Evolutionary conservation across 2,113 vertebrate genomes (phyloP).

Genomic region (Corythoichthys intestinalis): DNA sequence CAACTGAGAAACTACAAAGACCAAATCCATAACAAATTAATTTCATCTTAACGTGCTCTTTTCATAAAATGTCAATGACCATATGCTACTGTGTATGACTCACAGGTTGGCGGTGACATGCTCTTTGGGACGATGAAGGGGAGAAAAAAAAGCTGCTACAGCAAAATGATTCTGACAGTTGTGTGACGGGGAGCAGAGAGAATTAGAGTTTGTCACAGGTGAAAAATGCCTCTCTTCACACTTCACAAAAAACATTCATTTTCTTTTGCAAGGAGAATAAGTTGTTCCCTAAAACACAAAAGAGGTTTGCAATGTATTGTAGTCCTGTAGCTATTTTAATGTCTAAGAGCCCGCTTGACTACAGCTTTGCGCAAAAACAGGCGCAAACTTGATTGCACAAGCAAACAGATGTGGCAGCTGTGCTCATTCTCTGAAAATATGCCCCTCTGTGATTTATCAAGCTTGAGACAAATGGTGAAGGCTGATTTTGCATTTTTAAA

Average conservation of each 20-base stretch:
- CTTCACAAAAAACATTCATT: conserved; percentile 34
- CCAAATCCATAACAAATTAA: conserved; percentile 3
- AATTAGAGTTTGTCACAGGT: conserved; percentile 54
- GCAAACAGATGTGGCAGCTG: too few relatives aligned
- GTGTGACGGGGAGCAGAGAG: conserved; percentile 33
- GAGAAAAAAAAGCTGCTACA: conserved; percentile 14
- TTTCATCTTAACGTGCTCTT: conserved; percentile 9
- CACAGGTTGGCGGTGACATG: conserved; percentile 3
- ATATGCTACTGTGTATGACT: conserved; percentile 7
- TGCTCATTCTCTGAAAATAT: too few relatives aligned
- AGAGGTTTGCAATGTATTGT: conserved; percentile 21
- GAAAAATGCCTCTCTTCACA: conserved; percentile 35
- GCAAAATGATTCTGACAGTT: conserved; percentile 45
- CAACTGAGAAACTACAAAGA: neutral
- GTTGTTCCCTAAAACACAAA: conserved; percentile 26
- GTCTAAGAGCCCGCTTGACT: neutral
- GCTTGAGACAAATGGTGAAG: too few relatives aligned
- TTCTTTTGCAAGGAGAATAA: conserved; percentile 46
- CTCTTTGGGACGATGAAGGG: conserved; percentile 26
- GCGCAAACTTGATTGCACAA: too few relatives aligned
- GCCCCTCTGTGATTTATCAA: too few relatives aligned
- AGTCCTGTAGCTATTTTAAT: conserved; percentile 39
- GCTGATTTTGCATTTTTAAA: too few relatives aligned
- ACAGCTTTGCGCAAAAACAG: too few relatives aligned
- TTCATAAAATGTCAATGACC: conserved; percentile 17